A percentile compares a stretch with the other conserved stretches of the same genome.
Conservation (phyloP, 2,888 invertebrate species). For the Pterostichus niger region DNA sequence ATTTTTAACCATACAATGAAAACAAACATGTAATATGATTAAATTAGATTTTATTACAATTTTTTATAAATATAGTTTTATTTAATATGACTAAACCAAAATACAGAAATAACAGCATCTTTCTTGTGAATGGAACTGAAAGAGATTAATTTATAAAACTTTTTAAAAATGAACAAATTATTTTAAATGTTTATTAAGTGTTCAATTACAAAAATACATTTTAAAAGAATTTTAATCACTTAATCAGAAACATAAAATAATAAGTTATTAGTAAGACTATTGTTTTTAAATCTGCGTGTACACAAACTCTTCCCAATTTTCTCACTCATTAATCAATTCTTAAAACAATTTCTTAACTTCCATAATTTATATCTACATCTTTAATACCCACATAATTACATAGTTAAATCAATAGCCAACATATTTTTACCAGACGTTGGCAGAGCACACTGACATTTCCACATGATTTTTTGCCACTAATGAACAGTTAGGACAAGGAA, state of each 20-base stretch:
- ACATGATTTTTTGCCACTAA: slow-evolving; percentile 23
- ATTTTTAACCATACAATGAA: no score
- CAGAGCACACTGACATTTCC: neutral
- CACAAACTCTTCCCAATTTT: slow-evolving; percentile 5
- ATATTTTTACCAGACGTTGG: slow-evolving; percentile 12
- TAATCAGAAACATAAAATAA: no score
- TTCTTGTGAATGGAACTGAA: no score
- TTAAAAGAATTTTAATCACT: no score
- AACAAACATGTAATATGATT: no score
- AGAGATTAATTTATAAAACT: neutral
- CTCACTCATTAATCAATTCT: slow-evolving; percentile 26
- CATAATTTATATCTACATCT: slow-evolving; percentile 28
- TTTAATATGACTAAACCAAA: no score
- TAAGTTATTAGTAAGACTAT: no score
- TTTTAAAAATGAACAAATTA: neutral
- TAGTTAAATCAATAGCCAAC: slow-evolving; percentile 44
- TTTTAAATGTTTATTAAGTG: neutral
- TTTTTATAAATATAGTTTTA: no score
- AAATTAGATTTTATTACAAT: no score
- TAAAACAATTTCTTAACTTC: slow-evolving; percentile 24
- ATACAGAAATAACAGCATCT: no score
- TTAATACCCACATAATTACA: slow-evolving; percentile 18
- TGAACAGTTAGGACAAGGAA: slow-evolving; percentile 22
- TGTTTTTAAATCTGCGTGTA: no score
- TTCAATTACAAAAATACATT: neutral